Conservation (phyloP, 1,140 invertebrate species). For the Brachionus rotundiformis region DNA sequence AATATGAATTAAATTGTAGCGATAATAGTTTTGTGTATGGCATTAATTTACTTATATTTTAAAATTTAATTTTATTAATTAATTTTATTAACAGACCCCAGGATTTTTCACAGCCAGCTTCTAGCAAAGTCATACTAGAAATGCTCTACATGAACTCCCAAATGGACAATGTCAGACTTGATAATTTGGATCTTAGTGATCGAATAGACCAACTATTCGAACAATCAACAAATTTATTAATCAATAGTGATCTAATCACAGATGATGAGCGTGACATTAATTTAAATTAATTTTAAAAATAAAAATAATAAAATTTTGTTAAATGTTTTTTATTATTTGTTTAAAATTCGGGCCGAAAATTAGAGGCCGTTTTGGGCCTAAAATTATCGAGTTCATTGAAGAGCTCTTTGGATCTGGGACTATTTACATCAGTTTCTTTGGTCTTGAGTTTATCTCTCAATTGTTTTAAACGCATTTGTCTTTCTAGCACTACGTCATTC, state of each 20-base stretch:
- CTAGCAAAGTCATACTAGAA: constrained; percentile 17
- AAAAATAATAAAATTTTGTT: not conserved
- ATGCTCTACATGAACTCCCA: constrained; percentile 25
- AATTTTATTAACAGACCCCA: not conserved
- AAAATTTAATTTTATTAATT: not conserved
- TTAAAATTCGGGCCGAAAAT: constrained; percentile 38
- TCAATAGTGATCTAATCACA: constrained; percentile 17
- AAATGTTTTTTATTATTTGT: constrained; percentile 1
- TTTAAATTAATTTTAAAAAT: constrained; percentile 11
- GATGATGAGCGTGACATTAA: not conserved
- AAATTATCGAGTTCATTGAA: constrained; percentile 29
- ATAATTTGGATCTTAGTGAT: constrained; percentile 22
- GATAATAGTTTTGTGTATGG: constrained; percentile 22
- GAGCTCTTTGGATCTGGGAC: constrained; percentile 7
- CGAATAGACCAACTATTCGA: constrained; percentile 13
- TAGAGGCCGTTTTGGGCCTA: constrained; percentile 15
- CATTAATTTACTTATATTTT: not conserved
- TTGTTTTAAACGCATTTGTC: not conserved
- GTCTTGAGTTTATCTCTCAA: constrained; percentile 30
- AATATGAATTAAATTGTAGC: not conserved
- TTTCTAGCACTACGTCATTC: not conserved
- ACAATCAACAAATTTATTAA: not conserved
- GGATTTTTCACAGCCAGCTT: constrained; percentile 13
- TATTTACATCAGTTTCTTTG: not conserved
- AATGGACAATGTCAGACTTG: constrained; percentile 27